Conservation (phyloP, 2,797 vertebrate genomes). For the Spheniscus humboldti region DNA sequence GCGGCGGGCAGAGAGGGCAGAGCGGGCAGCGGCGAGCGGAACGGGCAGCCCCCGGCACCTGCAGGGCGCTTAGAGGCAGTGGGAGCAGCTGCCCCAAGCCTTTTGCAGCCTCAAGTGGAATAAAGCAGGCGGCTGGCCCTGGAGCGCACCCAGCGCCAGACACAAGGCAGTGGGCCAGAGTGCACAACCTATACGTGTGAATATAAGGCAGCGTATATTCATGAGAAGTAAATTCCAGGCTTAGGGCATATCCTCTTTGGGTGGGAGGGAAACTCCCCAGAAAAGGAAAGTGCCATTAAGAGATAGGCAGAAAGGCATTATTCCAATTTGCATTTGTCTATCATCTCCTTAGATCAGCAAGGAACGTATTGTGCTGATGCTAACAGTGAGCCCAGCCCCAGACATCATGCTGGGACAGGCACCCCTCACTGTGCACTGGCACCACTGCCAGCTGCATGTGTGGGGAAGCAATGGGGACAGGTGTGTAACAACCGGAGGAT, state of each 20-base stretch:
- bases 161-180: background rate
- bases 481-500: fast-evolving
- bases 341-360: fast-evolving
- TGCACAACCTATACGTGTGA: fast-evolving
- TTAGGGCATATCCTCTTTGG: no score
- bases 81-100: background rate
- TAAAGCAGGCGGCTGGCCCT: background rate
- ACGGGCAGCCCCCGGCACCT: background rate
- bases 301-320: background rate
- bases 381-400: background rate
- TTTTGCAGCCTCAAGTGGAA: background rate
- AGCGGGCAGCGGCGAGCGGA: background rate
- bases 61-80: fast-evolving
- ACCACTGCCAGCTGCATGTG: fast-evolving
- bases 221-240: background rate
- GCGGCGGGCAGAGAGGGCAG: no score
- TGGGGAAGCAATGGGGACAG: fast-evolving
- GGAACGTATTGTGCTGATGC: fast-evolving
- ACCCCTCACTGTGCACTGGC: fast-evolving
- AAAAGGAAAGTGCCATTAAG: fast-evolving
- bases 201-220: fast-evolving
- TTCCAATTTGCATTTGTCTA: fast-evolving
- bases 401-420: background rate
- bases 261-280: background rate
- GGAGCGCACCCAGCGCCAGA: background rate